Base-by-base conservation (phyloP, 2,888 invertebrate species). In the Limnephilus rhombicus region DNA sequence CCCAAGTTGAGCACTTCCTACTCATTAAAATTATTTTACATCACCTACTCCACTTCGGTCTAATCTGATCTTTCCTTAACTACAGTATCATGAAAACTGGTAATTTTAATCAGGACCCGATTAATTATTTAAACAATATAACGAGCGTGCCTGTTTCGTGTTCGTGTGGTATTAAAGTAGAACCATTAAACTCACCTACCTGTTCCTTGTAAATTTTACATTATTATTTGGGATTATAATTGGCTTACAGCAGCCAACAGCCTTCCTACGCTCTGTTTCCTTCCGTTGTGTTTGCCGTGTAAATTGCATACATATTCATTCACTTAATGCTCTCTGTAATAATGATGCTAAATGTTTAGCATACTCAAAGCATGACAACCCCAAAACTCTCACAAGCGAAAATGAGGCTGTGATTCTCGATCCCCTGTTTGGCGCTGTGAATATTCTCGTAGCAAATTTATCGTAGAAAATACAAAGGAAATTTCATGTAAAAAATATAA, bases 291-390 rank as follows among this genome's bases (percentile, higher is more conserved):
- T 86, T 45, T 86, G 45, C 86, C 45, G 45, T 29, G 37, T 49
- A 86, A 86, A 86, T 86, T 86, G 86, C 86, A 86, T 86, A 45
- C 86, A 86, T 86, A 86, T 86, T 86, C 86, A 86, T 86, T 45
- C 29, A 3, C 68, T 68, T 68, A 68, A 68, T 68, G 24, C 68
- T 68, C 68, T 68, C 68, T 18, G 68, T 68, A n/a, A 68, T 68
- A 68, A 68, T 68, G 68, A 68, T 68, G 68, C 68, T 68, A n/a
- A 68, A 68, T 68, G 68, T 68, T 68, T 68, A 68, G 68, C 68
- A 68, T 68, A 68, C 68, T 68, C 24, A 68, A 68, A 68, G 68
- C 68, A n/a, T n/a, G 68, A 68, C 68, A 9, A 68, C 68, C 9
- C 24, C 68, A 68, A 68, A 68, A n/a, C 24, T 68, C 68, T n/a